These are phyloP conservation scores for Nyctibius grandis DNA, from an alignment of 2,797 vertebrate genomes.

Conservation along the genomic window DNA sequence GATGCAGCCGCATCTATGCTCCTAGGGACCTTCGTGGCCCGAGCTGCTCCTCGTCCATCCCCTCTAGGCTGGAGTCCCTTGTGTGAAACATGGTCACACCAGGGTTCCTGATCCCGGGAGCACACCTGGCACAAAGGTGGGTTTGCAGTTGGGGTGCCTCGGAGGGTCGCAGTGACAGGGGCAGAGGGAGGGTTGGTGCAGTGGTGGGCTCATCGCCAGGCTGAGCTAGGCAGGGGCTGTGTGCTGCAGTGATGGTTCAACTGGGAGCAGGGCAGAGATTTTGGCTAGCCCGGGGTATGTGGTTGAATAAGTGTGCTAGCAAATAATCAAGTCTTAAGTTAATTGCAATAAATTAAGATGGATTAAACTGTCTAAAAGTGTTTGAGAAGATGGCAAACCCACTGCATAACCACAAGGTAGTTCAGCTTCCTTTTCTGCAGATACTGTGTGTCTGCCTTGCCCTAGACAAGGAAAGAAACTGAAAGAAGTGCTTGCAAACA, in stretches of 20 bases:
- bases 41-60: not conserved
- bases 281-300: not conserved
- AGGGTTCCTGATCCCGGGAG: not conserved
- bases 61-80: not conserved
- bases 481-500: not conserved
- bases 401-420: not conserved
- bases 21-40: not conserved
- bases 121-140: fast-evolving
- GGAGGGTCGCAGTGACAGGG: not conserved
- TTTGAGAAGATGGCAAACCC: not conserved
- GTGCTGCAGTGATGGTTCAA: not conserved
- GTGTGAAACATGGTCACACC: fast-evolving
- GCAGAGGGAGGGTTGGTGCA: not conserved
- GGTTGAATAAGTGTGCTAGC: not conserved
- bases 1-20: fast-evolving
- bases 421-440: not conserved
- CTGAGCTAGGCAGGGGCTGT: not conserved
- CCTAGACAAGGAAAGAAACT: not conserved
- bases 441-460: not conserved
- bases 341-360: not conserved
- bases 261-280: not conserved
- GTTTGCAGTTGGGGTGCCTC: not conserved
- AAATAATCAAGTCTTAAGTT: not conserved
- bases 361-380: not conserved
- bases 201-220: fast-evolving